Percentiles rank a stretch among this genome's conserved stretches.
Evolutionary conservation across 2,888 invertebrate genomes (phyloP).

Genomic region (Eilema sororculum): DNA sequence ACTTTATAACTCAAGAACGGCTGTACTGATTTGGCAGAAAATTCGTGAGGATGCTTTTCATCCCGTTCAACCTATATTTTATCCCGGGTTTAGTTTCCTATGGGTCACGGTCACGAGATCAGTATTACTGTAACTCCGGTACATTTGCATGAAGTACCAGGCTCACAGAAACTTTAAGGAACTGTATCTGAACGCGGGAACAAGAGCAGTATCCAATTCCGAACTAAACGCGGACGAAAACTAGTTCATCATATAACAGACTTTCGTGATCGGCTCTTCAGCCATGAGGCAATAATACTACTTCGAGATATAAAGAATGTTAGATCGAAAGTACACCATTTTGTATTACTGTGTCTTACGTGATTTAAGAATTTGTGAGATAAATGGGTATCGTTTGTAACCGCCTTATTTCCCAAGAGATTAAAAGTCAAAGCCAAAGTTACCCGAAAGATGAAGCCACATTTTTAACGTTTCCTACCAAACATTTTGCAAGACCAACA

Average conservation of each 20-base stretch:
- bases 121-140: no score
- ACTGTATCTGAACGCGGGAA: no score
- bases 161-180: no score
- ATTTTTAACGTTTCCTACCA: conserved; percentile 28
- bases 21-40: no score
- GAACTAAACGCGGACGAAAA: background rate
- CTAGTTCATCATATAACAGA: background rate
- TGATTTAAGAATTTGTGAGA: conserved; percentile 39
- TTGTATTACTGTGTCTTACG: conserved; percentile 35
- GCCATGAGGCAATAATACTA: background rate
- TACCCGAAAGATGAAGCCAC: conserved; percentile 36
- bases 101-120: no score
- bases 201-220: no score
- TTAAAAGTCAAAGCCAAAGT: conserved; percentile 32
- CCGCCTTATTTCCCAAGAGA: conserved; percentile 48
- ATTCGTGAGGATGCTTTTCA: no score
- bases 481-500: conserved; percentile 16
- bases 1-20: no score
- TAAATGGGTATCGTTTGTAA: conserved; percentile 39
- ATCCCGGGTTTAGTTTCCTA: no score
- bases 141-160: no score
- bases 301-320: background rate
- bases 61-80: no score
- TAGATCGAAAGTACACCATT: conserved; percentile 8
- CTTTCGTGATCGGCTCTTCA: no score